Percentiles rank a stretch among this genome's conserved stretches.
These are phyloP conservation scores for Helarctos malayanus DNA, from an alignment of 2,797 vertebrate species.

Conservation along the genomic window DNA sequence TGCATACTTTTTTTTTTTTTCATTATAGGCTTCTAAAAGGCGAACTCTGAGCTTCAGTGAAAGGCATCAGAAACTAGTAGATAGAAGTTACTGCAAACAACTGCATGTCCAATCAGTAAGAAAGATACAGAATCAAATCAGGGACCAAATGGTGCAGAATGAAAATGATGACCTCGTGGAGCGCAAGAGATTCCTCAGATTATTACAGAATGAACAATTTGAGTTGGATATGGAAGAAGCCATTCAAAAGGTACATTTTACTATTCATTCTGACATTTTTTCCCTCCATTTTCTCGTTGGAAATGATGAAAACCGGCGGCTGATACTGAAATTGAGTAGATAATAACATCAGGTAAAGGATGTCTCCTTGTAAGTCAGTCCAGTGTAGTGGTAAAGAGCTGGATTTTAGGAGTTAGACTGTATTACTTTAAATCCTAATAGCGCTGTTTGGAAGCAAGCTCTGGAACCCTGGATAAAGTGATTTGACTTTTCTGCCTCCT, in stretches of 20 bases:
- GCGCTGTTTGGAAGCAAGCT: background rate
- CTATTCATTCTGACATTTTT: background rate
- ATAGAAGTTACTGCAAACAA: constrained; percentile 85
- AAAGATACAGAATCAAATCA: constrained; percentile 54
- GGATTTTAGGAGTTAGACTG: background rate
- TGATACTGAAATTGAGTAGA: background rate
- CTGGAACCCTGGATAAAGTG: background rate
- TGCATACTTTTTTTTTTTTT: background rate
- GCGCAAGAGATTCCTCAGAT: constrained; percentile 86
- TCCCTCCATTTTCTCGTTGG: background rate
- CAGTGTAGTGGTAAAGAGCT: background rate
- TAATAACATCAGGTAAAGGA: background rate
- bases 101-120: constrained; percentile 61
- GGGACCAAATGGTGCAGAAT: constrained; percentile 33
- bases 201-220: constrained; percentile 90
- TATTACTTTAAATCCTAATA: background rate
- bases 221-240: constrained; percentile 91
- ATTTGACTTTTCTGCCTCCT: background rate
- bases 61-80: constrained; percentile 84
- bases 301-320: background rate
- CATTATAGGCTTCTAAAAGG: constrained; percentile 62
- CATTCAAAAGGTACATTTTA: constrained; percentile 88
- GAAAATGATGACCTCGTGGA: constrained; percentile 87
- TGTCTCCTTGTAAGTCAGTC: background rate
- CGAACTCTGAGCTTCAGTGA: constrained; percentile 67